Conservation (phyloP, 2,888 invertebrate genomes). For the Mimumesa dahlbomi region DNA sequence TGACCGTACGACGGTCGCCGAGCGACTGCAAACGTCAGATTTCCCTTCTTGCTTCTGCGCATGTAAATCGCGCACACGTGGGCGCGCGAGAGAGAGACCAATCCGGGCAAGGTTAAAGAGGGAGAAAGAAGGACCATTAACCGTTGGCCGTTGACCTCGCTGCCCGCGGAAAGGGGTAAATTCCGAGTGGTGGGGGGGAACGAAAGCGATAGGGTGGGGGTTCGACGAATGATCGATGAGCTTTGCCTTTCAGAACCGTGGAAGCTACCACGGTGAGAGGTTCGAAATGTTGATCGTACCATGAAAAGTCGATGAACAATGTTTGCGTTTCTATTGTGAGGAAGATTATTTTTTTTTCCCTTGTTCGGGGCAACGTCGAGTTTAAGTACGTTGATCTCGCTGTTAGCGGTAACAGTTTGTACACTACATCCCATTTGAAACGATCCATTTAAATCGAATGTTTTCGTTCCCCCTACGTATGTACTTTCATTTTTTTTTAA, state of each 20-base stretch:
- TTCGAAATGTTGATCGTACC: not conserved
- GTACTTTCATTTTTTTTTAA: no score
- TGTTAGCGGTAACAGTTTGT: no score
- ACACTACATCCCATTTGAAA: no score
- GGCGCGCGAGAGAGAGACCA: constrained; percentile 10
- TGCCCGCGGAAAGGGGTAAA: constrained; percentile 7
- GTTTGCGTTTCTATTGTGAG: not conserved
- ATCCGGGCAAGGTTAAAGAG: constrained; percentile 28
- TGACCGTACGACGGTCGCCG: constrained; percentile 5
- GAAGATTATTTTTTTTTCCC: not conserved
- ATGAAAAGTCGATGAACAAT: not conserved
- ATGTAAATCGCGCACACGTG: constrained; percentile 20
- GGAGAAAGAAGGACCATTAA: constrained; percentile 53
- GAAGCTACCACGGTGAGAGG: constrained; percentile 17
- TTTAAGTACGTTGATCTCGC: no score
- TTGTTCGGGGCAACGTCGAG: not conserved
- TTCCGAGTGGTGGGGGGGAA: constrained; percentile 30
- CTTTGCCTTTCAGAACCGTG: constrained; percentile 41
- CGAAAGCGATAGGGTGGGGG: constrained; percentile 48
- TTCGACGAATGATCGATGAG: constrained; percentile 57
- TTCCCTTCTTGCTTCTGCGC: constrained; percentile 12
- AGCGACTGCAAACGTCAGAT: constrained; percentile 28
- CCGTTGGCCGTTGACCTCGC: constrained; percentile 66
- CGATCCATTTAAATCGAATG: no score
- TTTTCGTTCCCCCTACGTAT: no score